Conservation (phyloP, 2,888 invertebrate species). For the Cephalotes varians region DNA sequence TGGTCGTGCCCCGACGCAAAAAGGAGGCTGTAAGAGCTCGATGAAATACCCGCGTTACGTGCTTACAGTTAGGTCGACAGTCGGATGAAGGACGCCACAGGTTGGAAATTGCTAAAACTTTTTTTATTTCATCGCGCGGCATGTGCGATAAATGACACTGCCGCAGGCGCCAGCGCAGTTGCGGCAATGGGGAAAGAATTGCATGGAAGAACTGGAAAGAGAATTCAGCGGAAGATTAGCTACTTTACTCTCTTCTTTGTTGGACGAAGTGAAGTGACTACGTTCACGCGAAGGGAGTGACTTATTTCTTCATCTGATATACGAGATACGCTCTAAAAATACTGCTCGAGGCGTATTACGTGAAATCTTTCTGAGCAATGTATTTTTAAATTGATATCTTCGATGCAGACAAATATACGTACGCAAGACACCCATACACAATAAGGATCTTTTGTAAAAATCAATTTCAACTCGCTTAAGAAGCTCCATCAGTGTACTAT, state of each 20-base stretch:
- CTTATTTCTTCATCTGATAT: neutral
- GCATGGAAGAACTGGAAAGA: conserved; percentile 3
- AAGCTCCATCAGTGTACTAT: conserved; percentile 41
- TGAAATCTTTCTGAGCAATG: neutral
- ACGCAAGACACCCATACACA: neutral
- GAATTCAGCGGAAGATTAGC: neutral
- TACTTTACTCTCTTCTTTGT: neutral
- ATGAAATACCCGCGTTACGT: conserved; percentile 47
- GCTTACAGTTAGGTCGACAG: conserved; percentile 21
- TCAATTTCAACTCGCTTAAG: conserved; percentile 26
- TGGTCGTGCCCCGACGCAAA: conserved; percentile 17
- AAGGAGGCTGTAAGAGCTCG: conserved; percentile 17
- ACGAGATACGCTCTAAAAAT: neutral
- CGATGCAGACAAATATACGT: neutral
- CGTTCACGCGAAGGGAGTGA: neutral
- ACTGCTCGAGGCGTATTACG: neutral
- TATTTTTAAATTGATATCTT: neutral
- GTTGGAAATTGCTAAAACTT: conserved; percentile 62
- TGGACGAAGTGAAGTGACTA: neutral
- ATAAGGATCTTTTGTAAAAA: conserved; percentile 2
- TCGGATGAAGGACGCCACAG: conserved; percentile 51
- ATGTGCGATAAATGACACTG: conserved; percentile 28
- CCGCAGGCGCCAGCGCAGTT: neutral
- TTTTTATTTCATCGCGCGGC: conserved; percentile 53
- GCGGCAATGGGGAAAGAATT: conserved; percentile 8